phyloP scores from a whole-genome alignment of 2,113 vertebrate species.

The Lepisosteus osseus region DNA sequence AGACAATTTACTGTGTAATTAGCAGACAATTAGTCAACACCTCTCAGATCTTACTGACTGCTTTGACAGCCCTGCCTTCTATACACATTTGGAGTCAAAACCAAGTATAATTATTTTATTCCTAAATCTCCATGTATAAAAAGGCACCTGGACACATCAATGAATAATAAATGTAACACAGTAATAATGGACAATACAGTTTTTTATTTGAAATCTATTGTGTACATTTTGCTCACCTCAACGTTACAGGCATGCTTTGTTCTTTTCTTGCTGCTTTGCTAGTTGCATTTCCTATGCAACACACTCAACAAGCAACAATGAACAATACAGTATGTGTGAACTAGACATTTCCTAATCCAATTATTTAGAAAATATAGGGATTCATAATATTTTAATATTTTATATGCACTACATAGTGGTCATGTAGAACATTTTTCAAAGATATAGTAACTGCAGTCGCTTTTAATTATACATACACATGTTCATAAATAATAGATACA shows the following conservation, averaged over 20 bases:
- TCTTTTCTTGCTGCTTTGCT: too few species aligned
- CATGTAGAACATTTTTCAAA: not conserved
- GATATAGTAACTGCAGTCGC: too few species aligned
- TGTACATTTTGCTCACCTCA: constrained; percentile 10
- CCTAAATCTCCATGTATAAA: constrained; percentile 27
- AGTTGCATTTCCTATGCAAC: constrained; percentile 9
- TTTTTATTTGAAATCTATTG: constrained; percentile 25
- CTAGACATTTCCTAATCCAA: constrained; percentile 34
- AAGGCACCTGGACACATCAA: constrained; percentile 31
- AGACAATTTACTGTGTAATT: constrained; percentile 98
- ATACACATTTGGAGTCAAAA: constrained; percentile 73
- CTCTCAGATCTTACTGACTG: constrained; percentile 88
- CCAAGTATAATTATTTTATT: constrained; percentile 55
- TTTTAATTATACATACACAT: too few species aligned
- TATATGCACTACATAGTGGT: not conserved
- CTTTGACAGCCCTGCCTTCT: constrained; percentile 84
- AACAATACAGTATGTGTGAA: constrained; percentile 30
- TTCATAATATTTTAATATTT: constrained; percentile 8
- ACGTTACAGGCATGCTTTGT: constrained; percentile 14
- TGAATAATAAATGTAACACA: constrained; percentile 31
- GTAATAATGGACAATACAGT: constrained; percentile 19
- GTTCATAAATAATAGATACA: too few species aligned
- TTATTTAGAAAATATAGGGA: constrained; percentile 21
- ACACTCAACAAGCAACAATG: constrained; percentile 14
- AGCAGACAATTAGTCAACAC: constrained; percentile 92